These are phyloP conservation scores for Sarcoramphus papa DNA, from an alignment of 2,797 vertebrate genomes.

Conservation along the genomic window DNA sequence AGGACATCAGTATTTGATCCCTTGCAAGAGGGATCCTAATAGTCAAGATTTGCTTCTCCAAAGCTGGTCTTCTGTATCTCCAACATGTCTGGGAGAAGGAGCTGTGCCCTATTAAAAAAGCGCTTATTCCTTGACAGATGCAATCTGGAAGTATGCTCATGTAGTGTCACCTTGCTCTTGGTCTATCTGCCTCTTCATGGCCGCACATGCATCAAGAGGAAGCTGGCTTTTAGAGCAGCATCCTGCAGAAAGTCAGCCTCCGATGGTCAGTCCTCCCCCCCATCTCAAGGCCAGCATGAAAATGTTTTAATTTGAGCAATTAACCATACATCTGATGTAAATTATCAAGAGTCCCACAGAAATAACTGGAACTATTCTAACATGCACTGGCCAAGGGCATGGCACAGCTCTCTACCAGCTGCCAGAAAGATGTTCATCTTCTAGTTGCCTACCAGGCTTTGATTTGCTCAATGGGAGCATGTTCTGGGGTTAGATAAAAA, in stretches of 20 bases:
- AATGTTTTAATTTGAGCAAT: background rate
- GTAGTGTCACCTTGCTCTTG: background rate
- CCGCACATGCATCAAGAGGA: background rate
- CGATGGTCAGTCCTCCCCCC: background rate
- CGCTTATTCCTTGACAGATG: background rate
- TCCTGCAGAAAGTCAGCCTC: background rate
- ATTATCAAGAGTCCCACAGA: background rate
- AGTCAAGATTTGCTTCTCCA: background rate
- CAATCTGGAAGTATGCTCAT: background rate
- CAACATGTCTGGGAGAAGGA: background rate
- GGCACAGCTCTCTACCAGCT: background rate
- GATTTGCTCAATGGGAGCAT: background rate
- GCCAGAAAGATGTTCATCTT: background rate
- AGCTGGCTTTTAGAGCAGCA: background rate
- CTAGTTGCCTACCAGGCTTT: background rate
- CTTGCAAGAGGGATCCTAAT: background rate
- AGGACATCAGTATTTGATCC: background rate
- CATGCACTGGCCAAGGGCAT: background rate
- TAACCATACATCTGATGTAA: background rate
- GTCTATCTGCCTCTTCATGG: background rate
- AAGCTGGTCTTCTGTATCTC: background rate
- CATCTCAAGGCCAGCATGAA: background rate
- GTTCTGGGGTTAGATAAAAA: background rate
- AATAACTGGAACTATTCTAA: background rate
- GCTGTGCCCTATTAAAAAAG: background rate